A percentile compares a stretch with the other conserved stretches of the same genome.
phyloP scores from a whole-genome alignment of 1,140 invertebrate genomes.

The Drosophila tsacasi region DNA sequence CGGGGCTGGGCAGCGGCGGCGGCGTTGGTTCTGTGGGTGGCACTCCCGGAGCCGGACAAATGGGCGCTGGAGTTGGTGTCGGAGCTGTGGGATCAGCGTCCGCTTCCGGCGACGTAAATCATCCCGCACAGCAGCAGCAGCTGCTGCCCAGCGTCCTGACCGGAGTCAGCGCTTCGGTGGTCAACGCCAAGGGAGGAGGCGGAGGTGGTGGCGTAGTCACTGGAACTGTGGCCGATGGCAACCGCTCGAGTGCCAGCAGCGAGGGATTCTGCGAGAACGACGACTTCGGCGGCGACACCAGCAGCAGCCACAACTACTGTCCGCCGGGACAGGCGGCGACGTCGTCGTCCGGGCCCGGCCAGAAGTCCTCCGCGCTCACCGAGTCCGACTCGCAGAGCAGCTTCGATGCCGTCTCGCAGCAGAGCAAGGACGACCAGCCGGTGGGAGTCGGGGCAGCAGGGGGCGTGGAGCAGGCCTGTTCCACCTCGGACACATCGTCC shows the following conservation, averaged over 20 bases:
- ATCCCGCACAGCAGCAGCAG: conserved; percentile 17
- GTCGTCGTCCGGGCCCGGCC: conserved; percentile 19
- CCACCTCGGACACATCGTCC: conserved; percentile 75
- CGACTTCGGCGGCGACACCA: conserved; percentile 88
- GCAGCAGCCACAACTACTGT: conserved; percentile 80
- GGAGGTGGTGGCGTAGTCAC: neutral
- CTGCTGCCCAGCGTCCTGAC: neutral
- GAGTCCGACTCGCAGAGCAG: conserved; percentile 77
- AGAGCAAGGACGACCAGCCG: conserved; percentile 58
- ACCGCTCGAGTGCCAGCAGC: conserved; percentile 96
- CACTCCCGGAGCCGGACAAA: conserved; percentile 1
- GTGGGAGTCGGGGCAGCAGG: conserved; percentile 26
- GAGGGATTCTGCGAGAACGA: conserved; percentile 98
- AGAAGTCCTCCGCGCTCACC: conserved; percentile 65
- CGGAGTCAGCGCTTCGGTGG: conserved; percentile 3
- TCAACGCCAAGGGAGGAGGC: conserved; percentile 10
- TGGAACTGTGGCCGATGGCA: conserved; percentile 88
- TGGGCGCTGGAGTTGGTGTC: conserved; percentile 2
- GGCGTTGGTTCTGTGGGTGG: neutral
- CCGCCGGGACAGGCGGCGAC: conserved; percentile 38
- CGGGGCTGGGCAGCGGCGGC: neutral
- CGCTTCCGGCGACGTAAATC: conserved; percentile 10
- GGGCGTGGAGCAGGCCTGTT: conserved; percentile 57
- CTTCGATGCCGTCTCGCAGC: conserved; percentile 69
- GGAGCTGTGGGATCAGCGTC: neutral